These are phyloP conservation scores for Heliconius melpomene DNA, from an alignment of 1,140 invertebrate genomes.

Conservation along the genomic window DNA sequence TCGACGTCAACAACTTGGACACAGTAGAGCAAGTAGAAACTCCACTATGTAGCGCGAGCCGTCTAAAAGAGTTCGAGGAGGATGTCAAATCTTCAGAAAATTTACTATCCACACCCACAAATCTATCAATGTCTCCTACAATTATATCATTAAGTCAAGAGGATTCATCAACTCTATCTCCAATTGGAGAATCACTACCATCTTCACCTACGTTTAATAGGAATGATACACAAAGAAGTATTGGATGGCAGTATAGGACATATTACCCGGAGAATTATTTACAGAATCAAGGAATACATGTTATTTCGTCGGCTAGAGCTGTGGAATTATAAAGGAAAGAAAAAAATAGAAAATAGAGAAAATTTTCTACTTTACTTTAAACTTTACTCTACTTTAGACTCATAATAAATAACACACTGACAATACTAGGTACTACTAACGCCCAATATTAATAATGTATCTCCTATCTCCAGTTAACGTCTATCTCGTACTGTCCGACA, in stretches of 20 bases:
- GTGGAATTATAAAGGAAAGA: not conserved
- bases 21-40: conserved; percentile 72
- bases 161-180: conserved; percentile 53
- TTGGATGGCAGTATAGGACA: conserved; percentile 65
- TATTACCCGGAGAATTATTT: conserved; percentile 52
- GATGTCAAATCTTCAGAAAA: conserved; percentile 62
- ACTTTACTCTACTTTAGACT: not conserved
- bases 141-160: conserved; percentile 54
- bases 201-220: conserved; percentile 57
- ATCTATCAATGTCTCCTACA: conserved; percentile 52
- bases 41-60: conserved; percentile 74
- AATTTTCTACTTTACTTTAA: not conserved
- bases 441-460: no score
- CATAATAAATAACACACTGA: not conserved
- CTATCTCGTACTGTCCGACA: no score
- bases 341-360: not conserved
- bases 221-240: conserved; percentile 63
- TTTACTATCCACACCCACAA: conserved; percentile 52
- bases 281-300: conserved; percentile 16
- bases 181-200: conserved; percentile 53
- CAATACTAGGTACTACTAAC: no score
- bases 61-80: conserved; percentile 63
- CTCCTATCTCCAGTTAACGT: no score
- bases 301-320: conserved; percentile 20
- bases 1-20: conserved; percentile 68